phyloP scores from a whole-genome alignment of 2,113 vertebrate genomes.

The Percina caprodes region DNA sequence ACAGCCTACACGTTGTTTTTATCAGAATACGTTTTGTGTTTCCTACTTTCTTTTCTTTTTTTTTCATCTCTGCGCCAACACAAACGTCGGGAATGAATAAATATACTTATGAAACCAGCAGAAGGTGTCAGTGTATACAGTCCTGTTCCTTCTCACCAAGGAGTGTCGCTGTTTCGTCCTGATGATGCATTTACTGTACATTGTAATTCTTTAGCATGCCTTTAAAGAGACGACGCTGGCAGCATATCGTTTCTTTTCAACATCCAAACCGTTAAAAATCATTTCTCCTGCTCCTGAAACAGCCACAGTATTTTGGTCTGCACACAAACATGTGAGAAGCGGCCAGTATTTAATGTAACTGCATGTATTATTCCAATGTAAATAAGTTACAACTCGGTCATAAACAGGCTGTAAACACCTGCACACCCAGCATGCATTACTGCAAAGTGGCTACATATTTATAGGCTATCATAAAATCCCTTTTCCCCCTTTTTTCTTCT shows the following conservation, averaged over 20 bases:
- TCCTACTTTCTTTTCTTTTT: neutral
- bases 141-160: slow-evolving; percentile 45
- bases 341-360: no score
- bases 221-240: slow-evolving; percentile 6
- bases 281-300: neutral
- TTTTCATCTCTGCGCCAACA: neutral
- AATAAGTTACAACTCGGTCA: slow-evolving; percentile 20
- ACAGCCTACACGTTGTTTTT: neutral
- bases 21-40: neutral
- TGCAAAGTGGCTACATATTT: slow-evolving; percentile 1
- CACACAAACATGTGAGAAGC: neutral
- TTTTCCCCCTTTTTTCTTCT: neutral
- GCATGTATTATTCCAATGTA: slow-evolving; percentile 4
- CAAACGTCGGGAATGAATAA: neutral
- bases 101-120: neutral
- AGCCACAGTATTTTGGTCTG: neutral
- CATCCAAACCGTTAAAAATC: slow-evolving; percentile 7
- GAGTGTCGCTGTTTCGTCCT: slow-evolving; percentile 74
- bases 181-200: slow-evolving; percentile 1
- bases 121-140: neutral
- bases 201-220: slow-evolving; percentile 14
- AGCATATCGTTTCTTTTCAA: slow-evolving; percentile 18
- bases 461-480: neutral
- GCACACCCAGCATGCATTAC: slow-evolving; percentile 2
- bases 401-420: slow-evolving; percentile 39